Conservation (phyloP, 2,113 vertebrate species). For the Dissostichus mawsoni region DNA sequence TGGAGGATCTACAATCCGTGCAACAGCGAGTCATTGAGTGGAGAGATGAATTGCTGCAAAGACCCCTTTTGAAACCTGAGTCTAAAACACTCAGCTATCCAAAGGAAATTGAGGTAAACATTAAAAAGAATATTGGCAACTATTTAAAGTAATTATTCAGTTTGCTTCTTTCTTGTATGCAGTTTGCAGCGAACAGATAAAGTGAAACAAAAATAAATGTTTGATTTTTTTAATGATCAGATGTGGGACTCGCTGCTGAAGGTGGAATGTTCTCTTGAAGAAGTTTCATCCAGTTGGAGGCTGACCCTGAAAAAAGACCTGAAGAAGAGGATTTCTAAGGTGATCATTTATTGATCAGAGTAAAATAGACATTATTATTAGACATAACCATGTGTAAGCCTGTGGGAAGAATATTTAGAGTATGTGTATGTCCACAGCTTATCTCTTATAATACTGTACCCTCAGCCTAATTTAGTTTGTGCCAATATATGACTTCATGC, state of each 20-base stretch:
- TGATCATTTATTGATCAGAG: not conserved
- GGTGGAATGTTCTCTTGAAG: conserved; percentile 64
- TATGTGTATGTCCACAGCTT: too few relatives aligned
- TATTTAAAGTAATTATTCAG: not conserved
- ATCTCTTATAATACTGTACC: too few relatives aligned
- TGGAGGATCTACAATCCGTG: accelerated
- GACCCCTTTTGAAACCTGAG: conserved; percentile 1
- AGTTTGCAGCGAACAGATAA: too few relatives aligned
- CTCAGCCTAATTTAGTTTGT: too few relatives aligned
- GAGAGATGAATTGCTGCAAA: conserved; percentile 56
- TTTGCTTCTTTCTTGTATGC: not conserved
- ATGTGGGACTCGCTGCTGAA: conserved; percentile 79
- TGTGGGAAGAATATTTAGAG: too few relatives aligned
- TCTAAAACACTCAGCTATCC: conserved; percentile 49
- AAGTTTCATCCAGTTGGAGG: conserved; percentile 67
- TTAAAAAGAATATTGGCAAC: not conserved
- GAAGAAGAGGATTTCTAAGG: conserved; percentile 75
- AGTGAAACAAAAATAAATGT: not conserved
- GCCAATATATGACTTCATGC: too few relatives aligned
- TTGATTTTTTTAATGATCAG: conserved; percentile 50
- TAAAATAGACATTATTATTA: conserved; percentile 6
- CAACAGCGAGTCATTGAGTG: conserved; percentile 53
- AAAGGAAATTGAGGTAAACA: conserved; percentile 77
- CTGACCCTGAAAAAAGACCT: conserved; percentile 61
- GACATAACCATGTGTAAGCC: too few relatives aligned